Evolutionary conservation across 2,113 vertebrate genomes (phyloP), one percentile per base, ranked within the genome.

Genomic region (Paracanthobrama guichenoti): DNA sequence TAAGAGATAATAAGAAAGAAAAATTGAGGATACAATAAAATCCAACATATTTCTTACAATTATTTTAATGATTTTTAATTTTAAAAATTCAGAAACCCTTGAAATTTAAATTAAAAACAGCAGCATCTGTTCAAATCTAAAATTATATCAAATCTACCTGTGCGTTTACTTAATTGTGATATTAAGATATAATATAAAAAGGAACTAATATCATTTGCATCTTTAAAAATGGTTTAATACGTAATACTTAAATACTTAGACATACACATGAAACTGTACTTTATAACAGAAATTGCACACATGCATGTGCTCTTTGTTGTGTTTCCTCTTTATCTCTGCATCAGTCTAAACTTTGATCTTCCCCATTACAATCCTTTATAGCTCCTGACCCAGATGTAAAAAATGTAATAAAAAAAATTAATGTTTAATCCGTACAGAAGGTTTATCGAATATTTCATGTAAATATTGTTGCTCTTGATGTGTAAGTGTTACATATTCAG

Each of bases 391-490:
- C 20, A 26, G 44, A 22, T 39, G 39, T 13, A 48, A 50, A 16
- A 28, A 26, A 31, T 28, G 44, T 3, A 44, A 44, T 11, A 39
- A 2, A 55, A 16, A 53, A 44, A 75, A 50, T 3, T 0, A 31
- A 31, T 2, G 57, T 83, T 60, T 72, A 79, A 79, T 73, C 62
- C 46, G 4, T 80, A 79, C 84, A 85, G 66, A 85, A 50, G 66
- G 66, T 44, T 80, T 80, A 60, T 39, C 22, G 22, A 85, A 60
- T 79, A 77, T 84, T 84, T 78, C 64, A 44, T 71, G 53, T 84
- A 78, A 59, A 84, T 84, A 79, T 71, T 81, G 39, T 79, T 79
- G 83, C 83, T 79, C 60, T 79, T 48, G 4, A 5, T 12, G 79
- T 79, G n/a, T 20, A 67, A 42, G 31, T 50, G 20, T 39, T 82